These are phyloP conservation scores for Antheraea pernyi DNA, from an alignment of 1,140 invertebrate species.

Conservation along the genomic window DNA sequence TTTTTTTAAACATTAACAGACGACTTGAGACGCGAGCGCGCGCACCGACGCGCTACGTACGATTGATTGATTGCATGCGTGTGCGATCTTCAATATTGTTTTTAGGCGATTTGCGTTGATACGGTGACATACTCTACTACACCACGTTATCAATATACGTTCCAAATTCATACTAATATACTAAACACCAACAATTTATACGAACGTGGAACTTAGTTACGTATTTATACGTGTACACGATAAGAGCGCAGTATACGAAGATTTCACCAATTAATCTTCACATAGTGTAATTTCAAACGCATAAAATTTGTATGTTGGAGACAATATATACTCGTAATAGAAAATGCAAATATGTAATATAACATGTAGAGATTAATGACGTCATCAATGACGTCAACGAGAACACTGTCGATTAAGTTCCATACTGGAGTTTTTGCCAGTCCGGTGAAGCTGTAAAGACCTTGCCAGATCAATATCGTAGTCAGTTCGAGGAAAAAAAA, in stretches of 20 bases:
- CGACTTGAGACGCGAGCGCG: not conserved
- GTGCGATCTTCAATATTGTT: conserved; percentile 1
- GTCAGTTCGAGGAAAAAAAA: too few species aligned
- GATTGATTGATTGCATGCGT: not conserved
- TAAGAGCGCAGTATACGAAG: not conserved
- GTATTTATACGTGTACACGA: not conserved
- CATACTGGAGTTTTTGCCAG: too few species aligned
- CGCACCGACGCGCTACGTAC: not conserved
- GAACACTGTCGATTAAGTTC: too few species aligned
- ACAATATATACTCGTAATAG: too few species aligned
- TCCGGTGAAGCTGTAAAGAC: too few species aligned
- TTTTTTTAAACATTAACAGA: too few species aligned
- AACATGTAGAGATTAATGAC: too few species aligned
- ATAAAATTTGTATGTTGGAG: too few species aligned
- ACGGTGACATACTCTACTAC: not conserved
- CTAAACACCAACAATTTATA: not conserved
- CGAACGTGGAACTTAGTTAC: not conserved
- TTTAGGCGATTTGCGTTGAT: not conserved
- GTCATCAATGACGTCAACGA: too few species aligned
- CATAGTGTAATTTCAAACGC: not conserved
- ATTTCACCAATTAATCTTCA: not conserved
- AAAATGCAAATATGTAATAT: too few species aligned
- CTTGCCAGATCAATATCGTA: too few species aligned
- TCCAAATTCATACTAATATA: not conserved
- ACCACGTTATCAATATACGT: not conserved